A percentile compares a stretch with the other conserved stretches of the same genome.
Conservation (phyloP, 64 coral and sea anemone genomes). For the Hydrozoanthus tunicans region DNA sequence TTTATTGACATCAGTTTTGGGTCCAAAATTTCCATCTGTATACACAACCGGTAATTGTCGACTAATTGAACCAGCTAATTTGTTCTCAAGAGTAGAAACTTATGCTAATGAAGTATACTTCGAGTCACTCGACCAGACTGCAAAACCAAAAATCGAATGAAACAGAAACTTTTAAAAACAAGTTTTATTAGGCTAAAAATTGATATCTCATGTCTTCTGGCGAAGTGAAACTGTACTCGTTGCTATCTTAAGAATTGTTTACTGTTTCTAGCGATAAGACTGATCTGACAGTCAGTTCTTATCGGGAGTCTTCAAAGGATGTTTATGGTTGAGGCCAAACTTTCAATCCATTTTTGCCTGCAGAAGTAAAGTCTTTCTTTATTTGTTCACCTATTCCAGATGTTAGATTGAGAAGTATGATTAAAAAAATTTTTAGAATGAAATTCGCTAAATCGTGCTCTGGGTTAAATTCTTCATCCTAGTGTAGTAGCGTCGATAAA, state of each 20-base stretch:
- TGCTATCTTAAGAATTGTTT: constrained; percentile 63
- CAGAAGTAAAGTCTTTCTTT: not conserved
- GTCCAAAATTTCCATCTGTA: constrained; percentile 92
- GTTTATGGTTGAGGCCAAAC: constrained; percentile 65
- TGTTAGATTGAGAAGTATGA: constrained; percentile 41
- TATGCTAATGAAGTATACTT: constrained; percentile 73
- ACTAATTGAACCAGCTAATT: constrained; percentile 94
- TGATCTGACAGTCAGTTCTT: constrained; percentile 28
- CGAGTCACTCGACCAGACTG: constrained; percentile 31
- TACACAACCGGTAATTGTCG: constrained; percentile 94
- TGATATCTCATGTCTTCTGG: constrained; percentile 32
- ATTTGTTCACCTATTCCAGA: constrained; percentile 60
- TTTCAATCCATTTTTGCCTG: constrained; percentile 66
- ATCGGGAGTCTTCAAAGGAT: constrained; percentile 52
- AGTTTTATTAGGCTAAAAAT: constrained; percentile 41
- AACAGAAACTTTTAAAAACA: constrained; percentile 17
- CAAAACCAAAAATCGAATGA: not conserved
- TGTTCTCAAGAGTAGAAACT: constrained; percentile 71
- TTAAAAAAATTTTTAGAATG: constrained; percentile 41
- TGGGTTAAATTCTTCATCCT: constrained; percentile 69
- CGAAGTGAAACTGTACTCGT: constrained; percentile 28
- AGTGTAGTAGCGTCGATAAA: constrained; percentile 77
- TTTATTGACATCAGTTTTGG: constrained; percentile 81
- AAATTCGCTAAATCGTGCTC: constrained; percentile 42
- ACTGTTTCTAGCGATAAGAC: constrained; percentile 32